Base-by-base conservation (phyloP, 2,113 vertebrate genomes). In the Nanorana parkeri region DNA sequence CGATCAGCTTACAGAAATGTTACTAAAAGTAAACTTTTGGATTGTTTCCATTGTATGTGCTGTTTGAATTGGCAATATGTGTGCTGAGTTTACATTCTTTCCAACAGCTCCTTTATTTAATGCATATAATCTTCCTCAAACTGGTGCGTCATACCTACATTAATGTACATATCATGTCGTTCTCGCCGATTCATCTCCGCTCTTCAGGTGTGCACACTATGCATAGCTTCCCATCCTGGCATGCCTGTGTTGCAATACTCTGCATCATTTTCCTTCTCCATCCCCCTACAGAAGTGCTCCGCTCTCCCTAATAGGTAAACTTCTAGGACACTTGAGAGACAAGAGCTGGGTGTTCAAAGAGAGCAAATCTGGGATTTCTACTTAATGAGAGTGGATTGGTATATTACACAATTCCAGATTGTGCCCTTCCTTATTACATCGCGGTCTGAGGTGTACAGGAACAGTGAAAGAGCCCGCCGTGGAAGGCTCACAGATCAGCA, bases 311-410 rank as follows among this genome's bases (percentile, higher is more conserved):
- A 61, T 66, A 65, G 60, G 51, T 65, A 56, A 76, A 21, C 65
- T 8, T 68, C 5, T 66, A 51, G 63, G 52, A 23, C 21, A 26
- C 80, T 83, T 83, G 21, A 21, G 61, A 26, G 41, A 65, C 69
- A 56, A 81, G 80, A 66, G 61, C 52, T 81, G 8, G 10, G 55
- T 52, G 47, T 17, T 65, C 29, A 54, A 54, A 56, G 68, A n/a
- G 36, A 13, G 23, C 23, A 55, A 36, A 41, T 66, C 24, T 21
- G 29, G 68, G 67, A 69, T 47, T 26, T 41, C 51, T 58, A 58
- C 52, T 52, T 19, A 32, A 28, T 61, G 1, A 5, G n/a, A 20
- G 41, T 51, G 52, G 52, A 56, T 7, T 11, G n/a, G 76, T 36
- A 20, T 1, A 32, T 54, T 19, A 52, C 66, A 29, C 41, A 58